A percentile compares a stretch with the other conserved stretches of the same genome.
phyloP scores from a whole-genome alignment of 2,888 invertebrate genomes.

The Deroplatys truncata region DNA sequence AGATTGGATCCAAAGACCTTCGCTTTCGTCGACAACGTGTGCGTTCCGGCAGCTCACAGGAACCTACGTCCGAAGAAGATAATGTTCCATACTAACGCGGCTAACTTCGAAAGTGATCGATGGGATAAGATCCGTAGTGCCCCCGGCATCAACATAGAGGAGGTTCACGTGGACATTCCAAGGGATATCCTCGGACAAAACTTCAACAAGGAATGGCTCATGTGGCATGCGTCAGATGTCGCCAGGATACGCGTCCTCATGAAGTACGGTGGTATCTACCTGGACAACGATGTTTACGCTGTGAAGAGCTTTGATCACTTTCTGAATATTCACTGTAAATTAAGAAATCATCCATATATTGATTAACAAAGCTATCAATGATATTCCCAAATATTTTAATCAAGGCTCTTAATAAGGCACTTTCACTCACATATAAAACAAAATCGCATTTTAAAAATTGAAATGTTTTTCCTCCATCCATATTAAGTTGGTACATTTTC shows the following conservation, averaged over 20 bases:
- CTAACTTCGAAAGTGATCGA: conserved; percentile 32
- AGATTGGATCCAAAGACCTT: not conserved
- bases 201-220: conserved; percentile 36
- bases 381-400: too few relatives aligned
- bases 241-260: conserved; percentile 40
- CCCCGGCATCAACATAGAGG: not conserved
- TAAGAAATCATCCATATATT: too few relatives aligned
- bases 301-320: conserved; percentile 40
- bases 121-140: not conserved
- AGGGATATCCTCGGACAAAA: conserved; percentile 39
- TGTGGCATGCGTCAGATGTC: conserved; percentile 43
- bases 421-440: too few relatives aligned
- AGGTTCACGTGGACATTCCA: not conserved
- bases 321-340: too few relatives aligned
- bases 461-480: too few relatives aligned
- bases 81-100: conserved; percentile 39
- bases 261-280: conserved; percentile 42
- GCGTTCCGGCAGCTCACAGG: not conserved
- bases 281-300: conserved; percentile 42
- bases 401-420: too few relatives aligned
- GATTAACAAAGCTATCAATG: too few relatives aligned
- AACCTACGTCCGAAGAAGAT: conserved; percentile 38
- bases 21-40: not conserved
- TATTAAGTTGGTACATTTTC: too few relatives aligned
- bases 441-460: too few relatives aligned